Percentiles rank a stretch among this genome's conserved stretches.
Conservation (phyloP, 2,113 vertebrate genomes). For the Caranx ignobilis region DNA sequence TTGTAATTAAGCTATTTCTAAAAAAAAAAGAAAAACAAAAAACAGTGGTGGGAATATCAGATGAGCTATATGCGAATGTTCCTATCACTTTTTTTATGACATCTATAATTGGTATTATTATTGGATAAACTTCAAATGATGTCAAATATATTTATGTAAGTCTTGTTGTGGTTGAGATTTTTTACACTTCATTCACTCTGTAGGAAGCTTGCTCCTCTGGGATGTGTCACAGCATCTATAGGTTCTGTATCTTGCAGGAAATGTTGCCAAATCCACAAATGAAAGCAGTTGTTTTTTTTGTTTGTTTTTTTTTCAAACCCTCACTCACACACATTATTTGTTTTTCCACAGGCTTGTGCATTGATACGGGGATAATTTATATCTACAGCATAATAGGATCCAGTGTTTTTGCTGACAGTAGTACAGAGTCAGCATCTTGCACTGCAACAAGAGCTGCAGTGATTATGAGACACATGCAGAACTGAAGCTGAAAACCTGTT, state of each 20-base stretch:
- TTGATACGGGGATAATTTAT: conserved; percentile 30
- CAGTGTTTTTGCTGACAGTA: conserved; percentile 53
- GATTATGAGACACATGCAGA: conserved; percentile 25
- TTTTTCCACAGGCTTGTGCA: conserved; percentile 10
- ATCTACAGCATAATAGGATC: conserved; percentile 56
- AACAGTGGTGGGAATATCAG: background rate
- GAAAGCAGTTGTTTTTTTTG: background rate
- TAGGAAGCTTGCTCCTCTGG: background rate
- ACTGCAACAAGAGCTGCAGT: conserved; percentile 36
- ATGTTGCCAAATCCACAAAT: background rate
- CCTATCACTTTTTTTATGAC: background rate
- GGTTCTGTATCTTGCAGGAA: background rate
- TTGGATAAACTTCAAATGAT: background rate
- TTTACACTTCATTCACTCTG: background rate
- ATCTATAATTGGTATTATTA: background rate
- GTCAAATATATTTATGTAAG: background rate
- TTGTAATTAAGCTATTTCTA: background rate
- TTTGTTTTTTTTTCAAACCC: background rate
- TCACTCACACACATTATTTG: background rate
- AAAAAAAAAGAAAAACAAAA: no score
- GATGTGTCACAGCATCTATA: background rate
- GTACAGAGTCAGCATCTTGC: conserved; percentile 50
- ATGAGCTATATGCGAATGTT: no score
- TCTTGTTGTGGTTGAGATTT: background rate
- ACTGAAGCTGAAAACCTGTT: conserved; percentile 9